phyloP scores from a whole-genome alignment of 2,888 invertebrate species.

The Chrysina gloriosa region DNA sequence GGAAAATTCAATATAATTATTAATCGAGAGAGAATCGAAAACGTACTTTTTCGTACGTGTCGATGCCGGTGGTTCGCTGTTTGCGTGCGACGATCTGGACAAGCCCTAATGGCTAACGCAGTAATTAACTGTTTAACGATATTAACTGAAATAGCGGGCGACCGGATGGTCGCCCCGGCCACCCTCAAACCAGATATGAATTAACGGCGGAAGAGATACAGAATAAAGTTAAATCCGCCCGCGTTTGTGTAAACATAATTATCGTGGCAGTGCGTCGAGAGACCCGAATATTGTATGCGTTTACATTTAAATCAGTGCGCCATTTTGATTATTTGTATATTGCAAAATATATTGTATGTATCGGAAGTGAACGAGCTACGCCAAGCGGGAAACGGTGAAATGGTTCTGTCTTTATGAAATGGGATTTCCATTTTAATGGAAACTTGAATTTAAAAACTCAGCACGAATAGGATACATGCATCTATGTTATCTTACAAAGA shows the following conservation, averaged over 20 bases:
- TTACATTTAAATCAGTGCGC: constrained; percentile 3
- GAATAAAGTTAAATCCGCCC: background rate
- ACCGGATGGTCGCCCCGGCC: background rate
- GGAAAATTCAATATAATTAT: too few species aligned
- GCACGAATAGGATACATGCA: too few species aligned
- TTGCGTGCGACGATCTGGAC: background rate
- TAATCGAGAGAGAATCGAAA: background rate
- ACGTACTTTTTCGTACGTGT: background rate
- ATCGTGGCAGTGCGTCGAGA: background rate
- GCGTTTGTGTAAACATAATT: constrained; percentile 12
- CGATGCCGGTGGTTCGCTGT: background rate
- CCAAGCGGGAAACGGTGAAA: too few species aligned
- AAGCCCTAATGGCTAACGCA: constrained; percentile 6
- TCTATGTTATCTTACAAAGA: too few species aligned
- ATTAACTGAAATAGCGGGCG: background rate
- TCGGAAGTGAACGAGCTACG: too few species aligned
- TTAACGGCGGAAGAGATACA: constrained; percentile 1
- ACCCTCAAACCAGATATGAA: background rate
- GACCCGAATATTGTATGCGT: background rate
- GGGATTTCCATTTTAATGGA: too few species aligned
- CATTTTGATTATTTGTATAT: background rate
- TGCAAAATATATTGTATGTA: background rate
- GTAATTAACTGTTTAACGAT: constrained; percentile 3
- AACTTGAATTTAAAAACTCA: too few species aligned
- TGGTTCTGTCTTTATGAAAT: too few species aligned